Conservation (phyloP, 1,140 invertebrate species). For the Dolichoris vasculosae region DNA sequence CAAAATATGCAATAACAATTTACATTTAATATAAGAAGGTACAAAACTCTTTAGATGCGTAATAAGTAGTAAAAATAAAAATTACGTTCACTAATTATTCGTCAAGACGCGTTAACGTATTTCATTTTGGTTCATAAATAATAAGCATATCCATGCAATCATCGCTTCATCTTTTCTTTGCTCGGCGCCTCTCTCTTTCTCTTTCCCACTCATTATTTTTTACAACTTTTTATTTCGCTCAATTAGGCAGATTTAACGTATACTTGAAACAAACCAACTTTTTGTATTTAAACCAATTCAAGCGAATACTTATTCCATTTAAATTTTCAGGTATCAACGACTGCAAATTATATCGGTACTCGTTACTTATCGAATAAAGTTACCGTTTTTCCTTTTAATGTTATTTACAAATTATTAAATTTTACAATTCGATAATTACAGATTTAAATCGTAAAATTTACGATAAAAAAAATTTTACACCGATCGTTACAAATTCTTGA, state of each 20-base stretch:
- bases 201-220: not conserved
- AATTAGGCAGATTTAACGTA: not conserved
- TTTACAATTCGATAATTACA: too few relatives aligned
- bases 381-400: too few relatives aligned
- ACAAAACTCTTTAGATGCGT: not conserved
- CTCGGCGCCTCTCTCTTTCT: not conserved
- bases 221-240: not conserved
- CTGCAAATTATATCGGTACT: too few relatives aligned
- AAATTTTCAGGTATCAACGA: too few relatives aligned
- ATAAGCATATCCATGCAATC: not conserved
- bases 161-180: not conserved
- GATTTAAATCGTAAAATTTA: too few relatives aligned
- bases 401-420: too few relatives aligned
- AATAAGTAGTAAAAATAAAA: not conserved
- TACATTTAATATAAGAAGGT: not conserved
- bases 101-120: not conserved
- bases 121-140: not conserved
- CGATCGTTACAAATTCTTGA: too few relatives aligned
- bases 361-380: too few relatives aligned
- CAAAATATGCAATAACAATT: not conserved
- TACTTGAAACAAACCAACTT: not conserved
- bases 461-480: too few relatives aligned
- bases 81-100: not conserved
- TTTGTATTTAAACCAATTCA: too few relatives aligned
- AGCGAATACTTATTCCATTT: too few relatives aligned